Evolutionary conservation across 2,113 vertebrate species (phyloP), one percentile per base, ranked within the genome.

Genomic region (Typhlomys cinereus): DNA sequence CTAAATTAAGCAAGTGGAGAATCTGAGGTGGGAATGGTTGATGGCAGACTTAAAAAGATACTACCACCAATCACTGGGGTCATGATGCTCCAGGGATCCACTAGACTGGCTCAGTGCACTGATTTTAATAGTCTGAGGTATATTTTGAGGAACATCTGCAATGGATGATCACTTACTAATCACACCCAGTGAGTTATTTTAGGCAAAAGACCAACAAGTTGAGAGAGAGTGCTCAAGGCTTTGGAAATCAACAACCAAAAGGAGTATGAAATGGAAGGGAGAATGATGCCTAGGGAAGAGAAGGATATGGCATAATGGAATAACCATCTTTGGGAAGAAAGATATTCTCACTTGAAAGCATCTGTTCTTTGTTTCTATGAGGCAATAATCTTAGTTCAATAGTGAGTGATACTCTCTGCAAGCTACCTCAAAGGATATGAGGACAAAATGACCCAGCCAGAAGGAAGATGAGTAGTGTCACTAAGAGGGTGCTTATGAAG

Each of bases 301-400:
- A 71, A 92, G 67, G 61, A 50, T 36, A 50, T 25, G 23, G 48
- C 52, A 89, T 87, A 71, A 91, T 85, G 69, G 71, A 95, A 90
- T 83, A 93, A 92, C 64, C 85, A 96, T 92, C 75, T 90, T 88
- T 88, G 84, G 70, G n/a, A 83, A 92, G 64, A 78, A 25, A 95
- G 88, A 74, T 54, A 59, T 36, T 82, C 92, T 92, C 73, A 85
- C 69, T 54, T 88, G 46, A 90, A 82, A 93, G 88, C 80, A 96
- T 81, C 66, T 94, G 88, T n/a, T 95, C 91, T 94, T 80, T 67
- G 88, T 93, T 93, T 95, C 41, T 85, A 70, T 46, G 57, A 92
- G 82, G 54, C 52, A 90, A 64, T 75, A 59, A 93, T 41, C 50
- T 93, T 95, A 91, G 89, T 93, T 93, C 92, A n/a, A 81, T 44